Conservation (phyloP, 2,888 invertebrate species). For the Amiota minor region DNA sequence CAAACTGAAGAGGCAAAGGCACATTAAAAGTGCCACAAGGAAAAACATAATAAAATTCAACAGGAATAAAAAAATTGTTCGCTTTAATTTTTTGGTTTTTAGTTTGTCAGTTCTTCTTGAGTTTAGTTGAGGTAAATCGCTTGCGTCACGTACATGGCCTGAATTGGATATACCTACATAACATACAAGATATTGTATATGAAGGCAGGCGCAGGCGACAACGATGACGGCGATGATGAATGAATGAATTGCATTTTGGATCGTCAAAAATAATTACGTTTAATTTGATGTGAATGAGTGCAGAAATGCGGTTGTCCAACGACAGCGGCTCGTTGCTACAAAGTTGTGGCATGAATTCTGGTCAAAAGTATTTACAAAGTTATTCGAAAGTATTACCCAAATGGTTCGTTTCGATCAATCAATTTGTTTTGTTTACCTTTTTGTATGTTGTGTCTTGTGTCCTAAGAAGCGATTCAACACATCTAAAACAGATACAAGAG, state of each 20-base stretch:
- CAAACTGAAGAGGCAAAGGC: not conserved
- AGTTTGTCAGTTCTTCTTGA: no score
- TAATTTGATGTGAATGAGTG: slow-evolving; percentile 62
- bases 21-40: not conserved
- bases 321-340: not conserved
- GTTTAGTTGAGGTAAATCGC: not conserved
- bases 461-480: no score
- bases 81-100: not conserved
- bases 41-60: not conserved
- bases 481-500: no score
- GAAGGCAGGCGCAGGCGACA: slow-evolving; percentile 38
- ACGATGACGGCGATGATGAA: slow-evolving; percentile 43
- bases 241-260: slow-evolving; percentile 45
- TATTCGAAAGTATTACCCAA: slow-evolving; percentile 19
- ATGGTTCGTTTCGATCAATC: not conserved
- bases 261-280: slow-evolving; percentile 57
- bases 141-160: slow-evolving; percentile 15
- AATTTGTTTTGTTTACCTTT: no score
- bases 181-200: not conserved
- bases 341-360: slow-evolving; percentile 22
- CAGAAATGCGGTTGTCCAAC: slow-evolving; percentile 33
- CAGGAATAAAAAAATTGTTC: not conserved
- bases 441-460: no score
- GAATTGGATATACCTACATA: not conserved
- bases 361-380: slow-evolving; percentile 19